Percentiles rank a stretch among this genome's conserved stretches.
phyloP scores from a whole-genome alignment of 1,140 invertebrate genomes.

The Trichonephila inaurata region DNA sequence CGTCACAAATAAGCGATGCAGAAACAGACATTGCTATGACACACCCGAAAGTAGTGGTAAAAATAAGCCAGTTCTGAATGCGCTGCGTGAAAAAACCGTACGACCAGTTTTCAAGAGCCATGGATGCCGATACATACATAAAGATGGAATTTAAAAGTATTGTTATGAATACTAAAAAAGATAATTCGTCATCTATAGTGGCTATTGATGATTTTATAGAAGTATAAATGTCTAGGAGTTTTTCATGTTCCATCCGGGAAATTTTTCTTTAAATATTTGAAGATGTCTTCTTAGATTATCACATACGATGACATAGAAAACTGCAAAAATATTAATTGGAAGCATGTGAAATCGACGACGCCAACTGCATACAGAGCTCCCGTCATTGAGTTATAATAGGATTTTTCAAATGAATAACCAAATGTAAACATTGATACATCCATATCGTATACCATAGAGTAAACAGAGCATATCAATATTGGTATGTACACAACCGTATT shows the following conservation, averaged over 20 bases:
- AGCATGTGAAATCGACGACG: no score
- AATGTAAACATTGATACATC: no score
- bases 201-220: background rate
- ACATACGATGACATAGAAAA: background rate
- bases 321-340: background rate
- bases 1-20: no score
- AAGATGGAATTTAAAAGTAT: background rate
- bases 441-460: no score
- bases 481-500: no score
- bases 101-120: background rate
- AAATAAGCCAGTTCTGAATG: background rate
- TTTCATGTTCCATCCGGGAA: background rate
- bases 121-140: background rate
- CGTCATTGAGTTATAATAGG: no score
- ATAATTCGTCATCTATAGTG: background rate
- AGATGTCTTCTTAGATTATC: no score
- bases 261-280: background rate
- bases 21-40: background rate
- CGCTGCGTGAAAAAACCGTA: background rate
- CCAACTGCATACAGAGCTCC: no score
- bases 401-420: no score
- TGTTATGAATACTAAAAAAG: background rate
- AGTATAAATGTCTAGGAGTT: background rate
- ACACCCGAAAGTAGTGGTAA: background rate
- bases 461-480: no score